Conservation (phyloP, 2,113 vertebrate genomes). For the Phasianus colchicus region DNA sequence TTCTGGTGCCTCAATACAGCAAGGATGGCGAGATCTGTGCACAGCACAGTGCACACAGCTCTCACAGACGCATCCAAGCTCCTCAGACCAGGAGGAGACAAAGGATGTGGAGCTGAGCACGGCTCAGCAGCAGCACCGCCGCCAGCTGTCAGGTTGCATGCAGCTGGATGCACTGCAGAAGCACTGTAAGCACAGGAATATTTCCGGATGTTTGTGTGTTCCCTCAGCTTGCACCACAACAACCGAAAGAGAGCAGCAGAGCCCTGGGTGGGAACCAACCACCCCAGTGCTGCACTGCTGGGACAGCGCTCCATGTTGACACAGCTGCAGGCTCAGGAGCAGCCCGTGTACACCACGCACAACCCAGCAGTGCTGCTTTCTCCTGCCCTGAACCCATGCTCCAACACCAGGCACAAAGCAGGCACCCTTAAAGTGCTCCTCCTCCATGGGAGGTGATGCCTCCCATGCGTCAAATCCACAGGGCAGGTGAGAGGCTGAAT, state of each 20-base stretch:
- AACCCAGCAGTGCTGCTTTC: not conserved
- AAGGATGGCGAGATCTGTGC: not conserved
- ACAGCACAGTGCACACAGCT: accelerated
- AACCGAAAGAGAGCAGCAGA: not conserved
- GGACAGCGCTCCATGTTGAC: accelerated
- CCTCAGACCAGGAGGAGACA: not conserved
- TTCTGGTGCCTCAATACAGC: not conserved
- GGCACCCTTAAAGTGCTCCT: not conserved
- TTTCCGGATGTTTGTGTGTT: not conserved
- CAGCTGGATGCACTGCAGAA: not conserved
- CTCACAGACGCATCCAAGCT: accelerated
- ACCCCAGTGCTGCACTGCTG: not conserved
- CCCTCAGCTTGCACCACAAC: not conserved
- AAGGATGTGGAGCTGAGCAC: not conserved
- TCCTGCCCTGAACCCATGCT: not conserved
- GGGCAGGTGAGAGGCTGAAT: not conserved
- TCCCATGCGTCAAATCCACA: not conserved
- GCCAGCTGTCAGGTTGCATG: not conserved
- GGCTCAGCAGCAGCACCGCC: not conserved
- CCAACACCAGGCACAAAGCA: not conserved
- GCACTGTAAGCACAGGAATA: accelerated
- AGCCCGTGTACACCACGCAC: accelerated
- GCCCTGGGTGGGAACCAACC: not conserved
- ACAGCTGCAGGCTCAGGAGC: not conserved
- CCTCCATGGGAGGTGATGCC: no score